A percentile compares a stretch with the other conserved stretches of the same genome.
phyloP scores from a whole-genome alignment of 2,113 vertebrate genomes.

The Heterocephalus glaber region DNA sequence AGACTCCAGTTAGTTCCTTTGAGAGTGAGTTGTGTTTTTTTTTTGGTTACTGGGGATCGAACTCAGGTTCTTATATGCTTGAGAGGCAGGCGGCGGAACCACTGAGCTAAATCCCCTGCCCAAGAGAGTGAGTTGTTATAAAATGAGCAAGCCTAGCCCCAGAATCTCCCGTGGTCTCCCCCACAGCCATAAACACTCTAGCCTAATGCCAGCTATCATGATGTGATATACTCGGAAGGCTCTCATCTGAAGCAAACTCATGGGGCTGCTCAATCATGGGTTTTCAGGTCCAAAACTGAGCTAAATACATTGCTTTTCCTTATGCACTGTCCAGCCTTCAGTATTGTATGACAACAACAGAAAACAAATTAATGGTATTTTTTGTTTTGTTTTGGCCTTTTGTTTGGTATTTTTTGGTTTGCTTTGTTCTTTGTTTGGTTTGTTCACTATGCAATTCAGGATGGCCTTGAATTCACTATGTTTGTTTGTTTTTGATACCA shows the following conservation, averaged over 20 bases:
- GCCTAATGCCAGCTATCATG: neutral
- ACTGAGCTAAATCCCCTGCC: no score
- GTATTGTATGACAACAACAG: neutral
- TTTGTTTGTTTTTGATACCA: no score
- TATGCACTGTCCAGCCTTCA: neutral
- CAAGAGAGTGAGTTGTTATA: neutral
- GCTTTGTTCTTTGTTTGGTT: no score
- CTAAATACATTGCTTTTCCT: neutral
- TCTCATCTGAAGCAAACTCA: neutral
- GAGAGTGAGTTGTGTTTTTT: neutral
- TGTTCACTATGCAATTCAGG: no score
- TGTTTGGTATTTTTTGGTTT: no score
- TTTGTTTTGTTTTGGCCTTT: no score
- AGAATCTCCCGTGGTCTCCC: neutral
- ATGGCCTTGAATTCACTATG: no score
- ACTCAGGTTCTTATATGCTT: no score
- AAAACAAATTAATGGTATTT: neutral
- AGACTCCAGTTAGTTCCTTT: neutral
- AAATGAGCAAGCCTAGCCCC: neutral
- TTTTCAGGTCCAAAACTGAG: neutral
- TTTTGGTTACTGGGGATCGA: no score
- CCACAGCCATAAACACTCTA: neutral
- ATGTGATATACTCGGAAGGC: neutral
- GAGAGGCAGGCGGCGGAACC: no score
- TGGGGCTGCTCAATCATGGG: no score